Base-by-base conservation (phyloP, 2,797 vertebrate genomes). In the Poecilia wingei region DNA sequence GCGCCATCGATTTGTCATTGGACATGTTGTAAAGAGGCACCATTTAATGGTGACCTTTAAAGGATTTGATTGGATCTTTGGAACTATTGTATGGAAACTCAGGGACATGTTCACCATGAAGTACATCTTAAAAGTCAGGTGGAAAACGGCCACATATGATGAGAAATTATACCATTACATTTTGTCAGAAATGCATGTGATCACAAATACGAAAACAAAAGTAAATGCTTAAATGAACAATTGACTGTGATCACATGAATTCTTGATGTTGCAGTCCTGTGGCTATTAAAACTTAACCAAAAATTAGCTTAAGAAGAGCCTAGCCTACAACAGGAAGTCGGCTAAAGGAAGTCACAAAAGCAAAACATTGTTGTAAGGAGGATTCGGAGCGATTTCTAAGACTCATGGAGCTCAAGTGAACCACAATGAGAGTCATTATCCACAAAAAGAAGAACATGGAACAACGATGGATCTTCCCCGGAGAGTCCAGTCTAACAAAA, bases 1-100 rank as follows among this genome's bases (percentile, higher is more conserved):
- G 76, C 82, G 84, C 76, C 85, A 84, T 79, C 89, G 84, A 83
- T 83, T 85, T 88, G 92, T 83, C 87, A 86, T 82, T 86, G 77
- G 74, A 70, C 80, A 47, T 46, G 77, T 77, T 75, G 82, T 90
- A 77, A 87, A 77, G 39, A 78, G 73, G 78, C 79, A 85, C 64
- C 57, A 43, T 87, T 88, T 88, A 89, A 87, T 39, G 5, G 82
- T 64, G 81, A 79, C 85, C 88, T 91, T 79, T 89, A 82, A 87
- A 88, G 81, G 78, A 53, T 90, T 83, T 88, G 53, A 91, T 91
- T 85, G 69, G 79, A 64, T 82, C 82, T 79, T 68, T 78, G 83
- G 78, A 90, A 78, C 86, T 80, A 53, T 69, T 83, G 70, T 81
- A 75, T 59, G 51, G 74, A 80, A 61, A 31, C 47, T 47, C 51